Evolutionary conservation across 2,888 invertebrate species (phyloP), one percentile per base, ranked within the genome.

Genomic region (Mythimna albipuncta): DNA sequence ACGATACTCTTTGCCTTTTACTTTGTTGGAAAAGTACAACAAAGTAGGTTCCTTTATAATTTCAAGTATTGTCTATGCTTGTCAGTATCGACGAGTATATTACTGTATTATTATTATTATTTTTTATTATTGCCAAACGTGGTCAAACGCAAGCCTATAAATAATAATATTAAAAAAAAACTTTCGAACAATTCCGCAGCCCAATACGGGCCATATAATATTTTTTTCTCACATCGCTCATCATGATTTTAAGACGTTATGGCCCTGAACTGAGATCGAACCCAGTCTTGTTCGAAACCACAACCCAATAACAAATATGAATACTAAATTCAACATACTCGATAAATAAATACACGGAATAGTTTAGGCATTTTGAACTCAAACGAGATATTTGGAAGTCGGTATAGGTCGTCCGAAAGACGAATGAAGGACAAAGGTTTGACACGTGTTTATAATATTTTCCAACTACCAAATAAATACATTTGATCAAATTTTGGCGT

Each of bases 361-460:
- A 58, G 32, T 52, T 47, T 11, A 6, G 26, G 38, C n/a, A 9
- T 65, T 74, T 65, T 64, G 50, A 58, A 21, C 6, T 65, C 32
- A n/a, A 21, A 13, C 32, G 38, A 41, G 52, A 63, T 66, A 52
- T 21, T 70, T 61, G 1, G 41, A 79, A 68, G 35, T 19, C 47
- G 47, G 16, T 16, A 19, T 6, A 47, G 38, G 69, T 64, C 55
- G 44, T 54, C 21, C 16, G 16, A 58, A 63, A 13, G 62, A 65
- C 54, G 13, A 57, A 26, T 77, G 50, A 59, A 72, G 66, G 76
- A 50, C 55, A 61, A 35, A 72, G 35, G 69, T 77, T 72, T 83
- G 75, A 72, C 67, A 38, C 62, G 26, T 52, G 59, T 65, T 67
- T 50, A 63, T 82, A 72, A 70, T 52, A 57, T 78, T 83, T 66